Evolutionary conservation across 2,797 vertebrate species (phyloP).

Genomic region (Cyprinodon diabolis): DNA sequence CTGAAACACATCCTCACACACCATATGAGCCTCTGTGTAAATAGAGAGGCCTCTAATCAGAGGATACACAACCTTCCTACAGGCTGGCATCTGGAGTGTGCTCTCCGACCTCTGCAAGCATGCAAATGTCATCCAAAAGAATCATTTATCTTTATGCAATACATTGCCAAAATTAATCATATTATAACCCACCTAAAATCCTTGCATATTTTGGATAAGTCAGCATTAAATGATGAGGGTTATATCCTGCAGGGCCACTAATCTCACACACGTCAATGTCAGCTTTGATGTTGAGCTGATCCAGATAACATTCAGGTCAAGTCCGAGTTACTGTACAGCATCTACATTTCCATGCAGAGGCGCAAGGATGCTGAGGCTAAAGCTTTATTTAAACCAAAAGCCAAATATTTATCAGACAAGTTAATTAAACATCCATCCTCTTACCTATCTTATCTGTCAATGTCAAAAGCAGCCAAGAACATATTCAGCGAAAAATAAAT

Average conservation of each 20-base stretch:
- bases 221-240: constrained; percentile 32
- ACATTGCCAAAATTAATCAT: background rate
- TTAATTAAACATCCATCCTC: constrained; percentile 37
- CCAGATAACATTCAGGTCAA: constrained; percentile 75
- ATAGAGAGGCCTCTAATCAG: constrained; percentile 33
- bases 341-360: constrained; percentile 43
- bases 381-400: constrained; percentile 16
- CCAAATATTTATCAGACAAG: constrained; percentile 36
- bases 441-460: constrained; percentile 60
- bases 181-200: background rate
- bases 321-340: constrained; percentile 62
- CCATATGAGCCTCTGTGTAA: constrained; percentile 21
- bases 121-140: constrained; percentile 10
- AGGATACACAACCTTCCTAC: constrained; percentile 16
- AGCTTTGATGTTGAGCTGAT: constrained; percentile 64
- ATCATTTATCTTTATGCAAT: background rate
- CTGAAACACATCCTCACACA: constrained; percentile 19
- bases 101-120: constrained; percentile 39
- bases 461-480: constrained; percentile 58
- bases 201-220: constrained; percentile 21
- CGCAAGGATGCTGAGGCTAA: constrained; percentile 51
- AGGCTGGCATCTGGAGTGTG: constrained; percentile 13
- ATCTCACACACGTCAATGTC: constrained; percentile 41
- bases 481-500: constrained; percentile 27
- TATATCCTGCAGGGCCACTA: constrained; percentile 38